phyloP scores from a whole-genome alignment of 2,797 vertebrate genomes.

The Xenentodon cancila region DNA sequence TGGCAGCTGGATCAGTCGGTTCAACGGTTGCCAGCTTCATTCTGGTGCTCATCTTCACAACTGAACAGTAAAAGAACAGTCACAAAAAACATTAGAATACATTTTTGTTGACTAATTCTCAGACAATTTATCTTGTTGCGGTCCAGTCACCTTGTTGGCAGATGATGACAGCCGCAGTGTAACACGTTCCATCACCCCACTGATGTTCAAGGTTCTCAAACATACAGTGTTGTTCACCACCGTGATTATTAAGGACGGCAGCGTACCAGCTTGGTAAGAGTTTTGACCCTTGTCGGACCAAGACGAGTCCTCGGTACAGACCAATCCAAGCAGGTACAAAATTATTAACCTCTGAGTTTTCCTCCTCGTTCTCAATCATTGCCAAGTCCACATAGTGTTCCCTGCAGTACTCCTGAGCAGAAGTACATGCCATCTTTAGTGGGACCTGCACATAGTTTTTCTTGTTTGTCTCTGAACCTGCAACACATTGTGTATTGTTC shows the following conservation, averaged over 20 bases:
- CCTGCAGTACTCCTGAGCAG: slow-evolving; percentile 20
- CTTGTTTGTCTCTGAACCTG: neutral
- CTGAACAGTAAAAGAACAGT: neutral
- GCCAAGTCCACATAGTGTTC: slow-evolving; percentile 1
- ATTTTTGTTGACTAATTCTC: neutral
- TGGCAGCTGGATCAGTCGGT: too few relatives aligned
- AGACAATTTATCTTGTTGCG: neutral
- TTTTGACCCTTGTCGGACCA: slow-evolving; percentile 13
- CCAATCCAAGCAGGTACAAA: slow-evolving; percentile 7
- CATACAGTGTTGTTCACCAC: neutral
- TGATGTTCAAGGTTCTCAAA: rapidly evolving
- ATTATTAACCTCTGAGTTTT: neutral
- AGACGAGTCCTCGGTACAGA: slow-evolving; percentile 1
- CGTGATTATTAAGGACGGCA: rapidly evolving
- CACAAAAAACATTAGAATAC: neutral
- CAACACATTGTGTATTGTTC: neutral
- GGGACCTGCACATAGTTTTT: neutral
- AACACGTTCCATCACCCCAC: neutral
- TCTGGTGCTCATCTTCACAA: too few relatives aligned
- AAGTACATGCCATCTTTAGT: rapidly evolving
- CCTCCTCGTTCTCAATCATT: neutral
- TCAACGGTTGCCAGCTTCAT: too few relatives aligned
- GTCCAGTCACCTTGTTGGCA: slow-evolving; percentile 14
- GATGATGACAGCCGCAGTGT: rapidly evolving
- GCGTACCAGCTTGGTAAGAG: neutral